phyloP scores from a whole-genome alignment of 2,888 invertebrate species.

The Beris chalybata region DNA sequence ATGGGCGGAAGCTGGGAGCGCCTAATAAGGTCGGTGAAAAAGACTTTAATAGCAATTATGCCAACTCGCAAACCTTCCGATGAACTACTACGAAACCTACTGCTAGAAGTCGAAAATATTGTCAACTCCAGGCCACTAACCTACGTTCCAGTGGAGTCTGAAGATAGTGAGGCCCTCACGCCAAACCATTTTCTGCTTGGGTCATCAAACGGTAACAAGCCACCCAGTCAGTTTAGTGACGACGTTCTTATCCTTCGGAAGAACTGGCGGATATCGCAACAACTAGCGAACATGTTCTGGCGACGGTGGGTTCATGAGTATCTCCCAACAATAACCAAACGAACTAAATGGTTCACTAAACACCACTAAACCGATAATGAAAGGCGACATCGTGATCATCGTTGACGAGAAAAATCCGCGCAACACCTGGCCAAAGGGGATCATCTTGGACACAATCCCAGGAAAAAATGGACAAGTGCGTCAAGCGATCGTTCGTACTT shows the following conservation, averaged over 20 bases:
- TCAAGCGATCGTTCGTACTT: conserved; percentile 30
- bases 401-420: conserved; percentile 34
- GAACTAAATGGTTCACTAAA: conserved; percentile 38
- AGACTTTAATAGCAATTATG: too few species aligned
- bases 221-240: neutral
- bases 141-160: neutral
- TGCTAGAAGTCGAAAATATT: neutral
- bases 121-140: neutral
- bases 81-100: neutral
- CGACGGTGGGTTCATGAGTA: too few species aligned
- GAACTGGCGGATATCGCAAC: too few species aligned
- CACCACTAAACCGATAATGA: conserved; percentile 34
- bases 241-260: neutral
- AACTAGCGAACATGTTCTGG: conserved; percentile 30
- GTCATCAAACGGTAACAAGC: neutral
- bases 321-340: too few species aligned
- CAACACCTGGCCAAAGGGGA: conserved; percentile 37
- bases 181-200: neutral
- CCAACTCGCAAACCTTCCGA: too few species aligned
- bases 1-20: too few species aligned
- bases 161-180: neutral
- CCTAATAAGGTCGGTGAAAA: too few species aligned
- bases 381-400: conserved; percentile 36
- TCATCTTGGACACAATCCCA: conserved; percentile 15
- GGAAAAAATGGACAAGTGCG: conserved; percentile 37